Base-by-base conservation (phyloP, 2,113 vertebrate genomes). In the Thunnus maccoyii region DNA sequence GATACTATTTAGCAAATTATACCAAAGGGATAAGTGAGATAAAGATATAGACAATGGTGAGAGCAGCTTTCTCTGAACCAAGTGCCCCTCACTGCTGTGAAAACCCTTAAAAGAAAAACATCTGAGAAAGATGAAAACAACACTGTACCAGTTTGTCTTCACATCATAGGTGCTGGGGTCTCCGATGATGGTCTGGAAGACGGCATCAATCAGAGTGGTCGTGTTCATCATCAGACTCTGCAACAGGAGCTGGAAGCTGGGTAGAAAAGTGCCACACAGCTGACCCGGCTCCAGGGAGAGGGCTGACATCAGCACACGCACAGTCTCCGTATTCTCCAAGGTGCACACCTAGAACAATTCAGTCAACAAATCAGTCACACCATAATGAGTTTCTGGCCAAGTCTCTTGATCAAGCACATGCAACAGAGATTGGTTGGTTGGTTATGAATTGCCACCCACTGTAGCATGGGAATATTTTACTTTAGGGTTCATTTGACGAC, bases 111-210 rank as follows among this genome's bases (percentile, higher is more conserved):
- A 16, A 58, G 4, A 52, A 58, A 70, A 16, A 20, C 10, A 1
- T 41, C 27, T 10, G 30, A n/a, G 9, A 55, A 55, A 5, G 3
- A 62, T 47, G 4, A 72, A 50, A 18, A 67, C 2, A n/a, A 15
- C 12, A 30, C 4, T 18, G 10, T 93, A 95, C 95, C 95, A 96
- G 82, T 90, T 73, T 48, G 65, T 60, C 3, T 74, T 17, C 22
- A 93, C 17, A 8, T 80, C 13, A 81, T 94, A 96, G 73, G 78
- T 87, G 27, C 4, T 84, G 1, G 93, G 94, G 68, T 96, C 89
- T 58, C 95, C 95, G 0, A 96, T 36, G 50, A 95, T 14, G 13
- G 83, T 27, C 62, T 93, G 57, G 66, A 89, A 92, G 66, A 95
- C 3, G 64, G 72, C 69, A 0, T 94, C 86, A 0, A 41, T 54